A percentile compares a stretch with the other conserved stretches of the same genome.
phyloP scores from a whole-genome alignment of 2,888 invertebrate genomes.

The Allophyes oxyacanthae region DNA sequence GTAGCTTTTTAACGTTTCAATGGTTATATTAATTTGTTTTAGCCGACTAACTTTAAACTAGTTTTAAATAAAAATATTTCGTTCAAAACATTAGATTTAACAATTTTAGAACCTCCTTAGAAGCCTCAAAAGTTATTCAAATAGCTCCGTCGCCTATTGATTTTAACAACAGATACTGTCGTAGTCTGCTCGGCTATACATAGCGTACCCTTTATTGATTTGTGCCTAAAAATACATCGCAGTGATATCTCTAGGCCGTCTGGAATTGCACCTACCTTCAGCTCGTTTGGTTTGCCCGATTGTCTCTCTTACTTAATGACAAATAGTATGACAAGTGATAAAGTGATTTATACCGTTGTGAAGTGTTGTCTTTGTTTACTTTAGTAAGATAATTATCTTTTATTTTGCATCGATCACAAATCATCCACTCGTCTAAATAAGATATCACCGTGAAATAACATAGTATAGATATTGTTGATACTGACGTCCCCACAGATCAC shows the following conservation, averaged over 20 bases:
- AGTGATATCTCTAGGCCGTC: slow-evolving; percentile 10
- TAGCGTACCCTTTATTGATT: slow-evolving; percentile 25
- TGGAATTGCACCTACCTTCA: slow-evolving; percentile 2
- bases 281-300: not conserved
- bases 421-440: no score
- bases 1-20: no score
- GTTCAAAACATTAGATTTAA: slow-evolving; percentile 2
- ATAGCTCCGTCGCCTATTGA: slow-evolving; percentile 32
- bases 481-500: no score
- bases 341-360: no score
- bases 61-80: not conserved
- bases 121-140: slow-evolving; percentile 26
- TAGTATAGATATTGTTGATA: no score
- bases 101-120: slow-evolving; percentile 16
- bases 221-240: slow-evolving; percentile 24
- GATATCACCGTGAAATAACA: no score
- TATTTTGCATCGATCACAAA: no score
- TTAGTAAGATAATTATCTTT: no score
- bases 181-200: slow-evolving; percentile 11
- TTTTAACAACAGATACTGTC: slow-evolving; percentile 31
- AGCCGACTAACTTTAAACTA: no score
- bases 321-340: no score
- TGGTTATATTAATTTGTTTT: no score
- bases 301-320: not conserved
- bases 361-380: no score